Base-by-base conservation (phyloP, 2,113 vertebrate species). In the Dunckerocampus dactyliophorus region DNA sequence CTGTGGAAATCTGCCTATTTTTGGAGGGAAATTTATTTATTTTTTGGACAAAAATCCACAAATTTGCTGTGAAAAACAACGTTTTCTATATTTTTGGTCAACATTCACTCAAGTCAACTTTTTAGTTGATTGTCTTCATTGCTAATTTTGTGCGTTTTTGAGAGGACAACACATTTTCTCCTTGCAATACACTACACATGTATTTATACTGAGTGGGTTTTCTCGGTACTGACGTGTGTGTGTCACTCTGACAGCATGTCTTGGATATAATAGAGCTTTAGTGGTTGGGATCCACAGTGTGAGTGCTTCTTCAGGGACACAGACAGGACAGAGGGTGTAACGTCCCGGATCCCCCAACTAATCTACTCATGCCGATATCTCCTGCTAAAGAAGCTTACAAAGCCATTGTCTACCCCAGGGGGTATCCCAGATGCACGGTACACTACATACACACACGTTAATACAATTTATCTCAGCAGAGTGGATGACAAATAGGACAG, bases 351-450 rank as follows among this genome's bases (percentile, higher is more conserved):
- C 84, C 63, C 31, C 75, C 61, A 66, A 79, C 77, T 87, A 87
- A 88, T 86, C 87, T 82, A 74, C 79, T 85, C 83, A 77, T 34
- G 3, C 65, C 46, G 75, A 82, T 80, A 86, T 86, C 71, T 80
- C 56, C 71, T 54, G 47, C 70, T 56, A 84, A 88, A 88, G 79
- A 67, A 87, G 83, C 85, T 87, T 86, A 86, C 28, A 61, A 53
- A 76, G 66, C 57, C 57, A 20, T 65, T 65, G 73, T 72, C 21
- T 59, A 62, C 67, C 73, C 84, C 70, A 43, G 58, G 75, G 76
- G 63, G 76, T 51, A 69, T 73, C 77, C 74, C 76, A 79, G 59
- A 82, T 83, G 72, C 59, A 71, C 77, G 69, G 42, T 52, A 20
- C 19, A 65, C 61, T 48, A 59, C 65, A 60, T 39, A 65, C 45